phyloP scores from a whole-genome alignment of 2,888 invertebrate species.

The Lasioglossum pauxillum region DNA sequence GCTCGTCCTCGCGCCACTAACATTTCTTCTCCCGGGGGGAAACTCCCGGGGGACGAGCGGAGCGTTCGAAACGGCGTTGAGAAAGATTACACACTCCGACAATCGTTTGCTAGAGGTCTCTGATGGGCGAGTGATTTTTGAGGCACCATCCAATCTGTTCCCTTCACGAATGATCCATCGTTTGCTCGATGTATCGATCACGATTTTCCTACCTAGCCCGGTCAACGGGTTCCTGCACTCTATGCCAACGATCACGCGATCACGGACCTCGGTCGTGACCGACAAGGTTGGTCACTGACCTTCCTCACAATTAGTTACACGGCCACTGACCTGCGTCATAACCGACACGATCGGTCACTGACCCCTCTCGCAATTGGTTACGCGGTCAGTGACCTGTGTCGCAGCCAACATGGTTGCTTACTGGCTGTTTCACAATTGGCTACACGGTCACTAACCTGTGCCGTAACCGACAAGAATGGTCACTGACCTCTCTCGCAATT shows the following conservation, averaged over 20 bases:
- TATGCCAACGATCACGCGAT: conserved; percentile 10
- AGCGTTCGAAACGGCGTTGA: background rate
- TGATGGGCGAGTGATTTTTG: background rate
- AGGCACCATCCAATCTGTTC: background rate
- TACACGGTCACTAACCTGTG: too few species aligned
- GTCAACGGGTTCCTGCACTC: conserved; percentile 34
- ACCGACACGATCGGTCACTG: too few species aligned
- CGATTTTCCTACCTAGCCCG: conserved; percentile 35
- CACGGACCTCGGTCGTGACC: background rate
- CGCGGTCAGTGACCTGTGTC: too few species aligned
- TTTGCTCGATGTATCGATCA: conserved; percentile 28
- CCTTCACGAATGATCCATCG: background rate
- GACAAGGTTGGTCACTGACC: too few species aligned
- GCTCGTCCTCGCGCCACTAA: background rate
- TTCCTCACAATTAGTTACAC: too few species aligned
- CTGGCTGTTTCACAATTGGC: too few species aligned
- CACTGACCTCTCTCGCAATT: too few species aligned
- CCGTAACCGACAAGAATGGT: too few species aligned
- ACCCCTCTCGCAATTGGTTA: too few species aligned
- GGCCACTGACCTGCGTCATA: too few species aligned
- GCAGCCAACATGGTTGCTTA: too few species aligned
- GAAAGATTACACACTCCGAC: background rate
- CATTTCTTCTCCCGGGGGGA: background rate
- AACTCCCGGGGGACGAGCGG: background rate
- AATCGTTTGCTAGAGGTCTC: background rate